Evolutionary conservation across 2,113 vertebrate species (phyloP), one percentile per base, ranked within the genome.

Genomic region (Cephalopholis sonnerati): DNA sequence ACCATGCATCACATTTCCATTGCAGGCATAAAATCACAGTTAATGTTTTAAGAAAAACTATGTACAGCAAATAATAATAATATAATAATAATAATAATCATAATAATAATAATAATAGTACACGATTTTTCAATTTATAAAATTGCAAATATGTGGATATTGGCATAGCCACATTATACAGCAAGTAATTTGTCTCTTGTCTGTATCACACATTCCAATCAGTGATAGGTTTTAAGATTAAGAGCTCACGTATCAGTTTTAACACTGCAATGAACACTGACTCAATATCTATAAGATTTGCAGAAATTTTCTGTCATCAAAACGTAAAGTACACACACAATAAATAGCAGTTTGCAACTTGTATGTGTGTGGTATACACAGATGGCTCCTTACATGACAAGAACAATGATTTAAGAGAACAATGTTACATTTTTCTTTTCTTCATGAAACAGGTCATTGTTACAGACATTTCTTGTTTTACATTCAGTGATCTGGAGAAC

Each of bases 391-490:
- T 82, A 88, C 17, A n/a, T 77, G 85, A 93, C 92, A 86, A 87
- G 71, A 87, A 94, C 88, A 85, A 94, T 85, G 83, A 86, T 85
- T 85, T 89, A 44, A 61, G 77, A 91, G 80, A 90, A 90, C 88
- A 88, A 90, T 86, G 55, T 69, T 76, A 85, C 46, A 73, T 73
- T 87, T 90, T 67, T 20, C 32, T 62, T 74, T 83, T 81, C 63
- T 79, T 51, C 76, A 81, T 84, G 67, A 89, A 90, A 88, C 84
- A 83, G 79, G 76, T 86, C 79, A 59, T 93, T 71, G 46, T 87
- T 95, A 94, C 91, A 94, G 92, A 94, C 92, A 90, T 94, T 95
- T 92, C 85, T 93, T 89, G 82, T 89, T 93, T 88, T 95, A 95
- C 94, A 95, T 94, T 95, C 94, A 91, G 74, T 84, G 67, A 88